These are phyloP conservation scores for Platycheirus rosarum DNA, from an alignment of 2,888 invertebrate genomes.

Conservation along the genomic window DNA sequence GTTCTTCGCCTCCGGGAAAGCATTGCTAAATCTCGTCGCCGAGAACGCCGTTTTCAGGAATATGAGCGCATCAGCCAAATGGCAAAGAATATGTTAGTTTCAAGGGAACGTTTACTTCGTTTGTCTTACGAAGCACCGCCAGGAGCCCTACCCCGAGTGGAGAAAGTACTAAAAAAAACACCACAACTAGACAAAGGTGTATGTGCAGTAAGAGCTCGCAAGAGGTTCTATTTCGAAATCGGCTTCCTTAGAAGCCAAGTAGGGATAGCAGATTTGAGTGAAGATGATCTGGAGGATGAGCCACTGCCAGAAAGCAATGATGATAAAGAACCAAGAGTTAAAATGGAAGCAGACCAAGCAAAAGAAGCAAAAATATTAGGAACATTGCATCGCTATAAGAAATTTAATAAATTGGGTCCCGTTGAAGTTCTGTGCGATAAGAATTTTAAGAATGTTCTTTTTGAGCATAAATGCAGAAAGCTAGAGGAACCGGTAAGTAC, in stretches of 20 bases:
- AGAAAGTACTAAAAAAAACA: slow-evolving; percentile 76
- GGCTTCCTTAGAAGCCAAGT: slow-evolving; percentile 87
- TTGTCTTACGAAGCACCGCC: slow-evolving; percentile 87
- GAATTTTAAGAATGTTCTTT: slow-evolving; percentile 86
- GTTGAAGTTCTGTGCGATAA: slow-evolving; percentile 75
- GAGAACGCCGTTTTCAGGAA: slow-evolving; percentile 87
- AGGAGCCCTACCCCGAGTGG: slow-evolving; percentile 82
- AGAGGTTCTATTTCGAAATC: slow-evolving; percentile 85
- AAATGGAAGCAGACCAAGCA: slow-evolving; percentile 64
- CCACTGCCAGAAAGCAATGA: not conserved
- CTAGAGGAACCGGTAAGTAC: slow-evolving; percentile 86
- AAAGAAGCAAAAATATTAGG: slow-evolving; percentile 65
- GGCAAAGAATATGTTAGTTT: slow-evolving; percentile 87
- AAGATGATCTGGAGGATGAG: slow-evolving; percentile 80
- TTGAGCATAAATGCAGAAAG: slow-evolving; percentile 88
- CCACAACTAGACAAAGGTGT: slow-evolving; percentile 82
- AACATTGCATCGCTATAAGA: slow-evolving; percentile 60
- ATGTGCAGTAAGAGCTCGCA: slow-evolving; percentile 84
- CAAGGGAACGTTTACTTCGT: slow-evolving; percentile 88
- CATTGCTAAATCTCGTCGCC: slow-evolving; percentile 89
- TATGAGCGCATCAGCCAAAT: slow-evolving; percentile 83
- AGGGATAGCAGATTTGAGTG: slow-evolving; percentile 83
- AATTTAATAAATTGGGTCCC: slow-evolving; percentile 37
- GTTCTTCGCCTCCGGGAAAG: slow-evolving; percentile 91
- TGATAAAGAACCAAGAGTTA: slow-evolving; percentile 31